These are phyloP conservation scores for Ferdinandea cuprea DNA, from an alignment of 2,888 invertebrate genomes.

Conservation along the genomic window DNA sequence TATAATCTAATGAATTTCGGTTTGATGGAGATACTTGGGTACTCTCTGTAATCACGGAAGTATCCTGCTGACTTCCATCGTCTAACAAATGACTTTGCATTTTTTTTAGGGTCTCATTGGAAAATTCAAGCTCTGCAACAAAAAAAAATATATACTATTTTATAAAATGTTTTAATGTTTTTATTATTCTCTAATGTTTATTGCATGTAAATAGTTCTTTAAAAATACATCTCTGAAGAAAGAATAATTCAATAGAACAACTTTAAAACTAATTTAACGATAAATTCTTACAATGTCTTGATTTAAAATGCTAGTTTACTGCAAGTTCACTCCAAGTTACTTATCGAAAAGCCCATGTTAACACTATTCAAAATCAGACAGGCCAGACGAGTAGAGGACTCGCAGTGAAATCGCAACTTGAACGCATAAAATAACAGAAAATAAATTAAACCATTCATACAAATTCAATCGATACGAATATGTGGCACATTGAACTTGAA, in stretches of 20 bases:
- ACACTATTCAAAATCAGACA: background rate
- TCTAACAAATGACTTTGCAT: conserved; percentile 26
- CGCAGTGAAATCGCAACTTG: background rate
- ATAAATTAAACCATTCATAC: background rate
- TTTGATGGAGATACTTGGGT: conserved; percentile 71
- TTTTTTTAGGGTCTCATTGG: conserved; percentile 52
- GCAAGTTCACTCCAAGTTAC: too few species aligned
- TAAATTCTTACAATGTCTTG: too few species aligned
- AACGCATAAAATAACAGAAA: background rate
- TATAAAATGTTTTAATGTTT: background rate
- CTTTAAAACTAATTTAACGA: too few species aligned
- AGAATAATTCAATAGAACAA: too few species aligned
- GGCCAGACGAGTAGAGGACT: background rate
- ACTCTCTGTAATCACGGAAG: conserved; percentile 60
- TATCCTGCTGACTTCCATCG: conserved; percentile 55
- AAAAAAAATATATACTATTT: background rate
- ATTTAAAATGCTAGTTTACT: too few species aligned
- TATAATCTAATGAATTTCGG: conserved; percentile 57
- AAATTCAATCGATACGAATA: conserved; percentile 18
- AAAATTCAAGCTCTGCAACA: conserved; percentile 45
- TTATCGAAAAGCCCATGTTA: background rate
- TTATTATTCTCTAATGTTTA: background rate
- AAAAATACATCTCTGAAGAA: background rate
- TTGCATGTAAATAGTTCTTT: background rate
- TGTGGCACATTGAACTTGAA: conserved; percentile 40